Base-by-base conservation (phyloP, 2,888 invertebrate genomes). In the Syrista parreyssii region DNA sequence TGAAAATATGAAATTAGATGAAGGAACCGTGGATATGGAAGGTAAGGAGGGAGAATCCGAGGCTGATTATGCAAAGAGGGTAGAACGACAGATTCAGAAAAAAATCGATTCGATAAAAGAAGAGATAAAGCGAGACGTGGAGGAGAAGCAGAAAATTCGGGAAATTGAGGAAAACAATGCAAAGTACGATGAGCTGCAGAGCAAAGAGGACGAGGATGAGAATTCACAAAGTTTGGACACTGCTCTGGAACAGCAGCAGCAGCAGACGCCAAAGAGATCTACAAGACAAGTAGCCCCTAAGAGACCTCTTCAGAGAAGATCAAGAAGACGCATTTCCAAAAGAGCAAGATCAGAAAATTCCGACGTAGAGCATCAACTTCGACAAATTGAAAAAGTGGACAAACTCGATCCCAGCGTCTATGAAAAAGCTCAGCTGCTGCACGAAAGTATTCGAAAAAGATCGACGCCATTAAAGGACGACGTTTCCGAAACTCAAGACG, bases 51-150 rank as follows among this genome's bases (percentile, higher is more conserved):
- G 78, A 0, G 76, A 75, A 31, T 68, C 81, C 15, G 80, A 81
- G 33, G 73, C 78, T 15, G 79, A 84, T 68, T 87, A 87, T 73
- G 87, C 89, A 75, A 88, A 85, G 72, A 82, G 87, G 12, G 84
- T 91, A 15, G 89, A 91, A 79, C 83, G 88, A n/a, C 86, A 90
- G 78, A 91, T 92, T 75, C 88, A 91, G 82, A 81, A 87, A 23
- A 90, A 89, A 82, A 91, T 92, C 74, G 88, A 89, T 33, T 86
- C 88, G 15, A 91, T 92, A 55, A 92, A 91, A 78, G 90, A 90
- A 23, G 88, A 92, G 76, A 90, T 92, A 1, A 90, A 90, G 75
- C 86, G 90, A 4, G 90, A 92, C 81, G 88, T 92, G 36, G 88
- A 87, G 40, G 84, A 82, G 12, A 85, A 85, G 9, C 82, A 82